Base-by-base conservation (phyloP, 1,140 invertebrate genomes). In the Pachyrhynchus sulphureomaculatus region DNA sequence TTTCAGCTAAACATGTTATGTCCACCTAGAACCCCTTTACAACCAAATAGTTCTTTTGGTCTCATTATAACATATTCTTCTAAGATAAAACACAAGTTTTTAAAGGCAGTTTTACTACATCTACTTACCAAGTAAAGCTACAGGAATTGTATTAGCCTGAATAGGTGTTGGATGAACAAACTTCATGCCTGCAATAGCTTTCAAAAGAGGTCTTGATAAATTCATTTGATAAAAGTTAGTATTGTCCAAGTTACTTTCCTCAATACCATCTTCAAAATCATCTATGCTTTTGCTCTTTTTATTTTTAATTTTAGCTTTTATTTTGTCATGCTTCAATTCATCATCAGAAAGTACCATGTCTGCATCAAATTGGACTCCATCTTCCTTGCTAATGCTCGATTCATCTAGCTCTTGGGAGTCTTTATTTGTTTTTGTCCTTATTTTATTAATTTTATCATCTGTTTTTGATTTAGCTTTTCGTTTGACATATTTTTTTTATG, bases 161-260 rank as follows among this genome's bases (percentile, higher is more conserved):
- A 99, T 97, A 3, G 93, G 94, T n/a, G 96, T 99, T 10, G 96
- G 96, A 74, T 93, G 89, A 4, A 91, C 84, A 77, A 91, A 98
- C 65, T 93, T 92, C 78, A 96, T 84, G 4, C 86, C 81, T 13
- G 85, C 84, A 49, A 99, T 88, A 2, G 95, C 93, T 73, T 95
- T 95, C 70, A 96, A 80, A 2, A 97, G 76, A 12, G 94, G 93
- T 52, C 93, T 76, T 0, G 93, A 96, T 17, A 96, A 79, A 76
- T 96, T 95, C 92, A 96, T 95, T 79, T 95, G 89, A 75, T 93
- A 89, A 79, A 97, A 97, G 0, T 88, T 87, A 0, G 86, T 79
- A 49, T 92, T 86, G 69, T 86, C 88, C 6, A 81, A 78, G 18
- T 61, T 54, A 12, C 21, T 44, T 15, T 85, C 29, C 2, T 21